Conservation (phyloP, 2,888 invertebrate genomes). For the Oscheius onirici region DNA sequence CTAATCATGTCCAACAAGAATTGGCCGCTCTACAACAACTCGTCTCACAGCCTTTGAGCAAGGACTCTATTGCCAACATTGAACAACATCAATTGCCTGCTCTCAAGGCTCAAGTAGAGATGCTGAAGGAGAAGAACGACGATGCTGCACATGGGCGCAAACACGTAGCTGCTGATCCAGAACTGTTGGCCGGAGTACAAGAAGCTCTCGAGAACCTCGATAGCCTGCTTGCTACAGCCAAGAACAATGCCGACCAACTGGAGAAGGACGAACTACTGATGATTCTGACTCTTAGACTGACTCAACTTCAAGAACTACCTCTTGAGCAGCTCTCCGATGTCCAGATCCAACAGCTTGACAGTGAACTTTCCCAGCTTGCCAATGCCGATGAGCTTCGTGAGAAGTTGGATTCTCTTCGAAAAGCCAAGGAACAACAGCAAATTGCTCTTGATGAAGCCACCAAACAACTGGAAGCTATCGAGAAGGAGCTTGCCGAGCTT, state of each 20-base stretch:
- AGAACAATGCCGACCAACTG: conserved; percentile 38
- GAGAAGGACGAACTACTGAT: conserved; percentile 43
- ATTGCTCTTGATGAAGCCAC: background rate
- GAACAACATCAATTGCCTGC: conserved; percentile 39
- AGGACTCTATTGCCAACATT: background rate
- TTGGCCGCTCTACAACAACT: conserved; percentile 35
- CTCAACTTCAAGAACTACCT: conserved; percentile 41
- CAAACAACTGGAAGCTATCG: conserved; percentile 1
- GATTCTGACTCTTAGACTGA: conserved; percentile 38
- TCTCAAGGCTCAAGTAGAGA: conserved; percentile 43
- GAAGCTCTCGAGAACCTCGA: conserved; percentile 38
- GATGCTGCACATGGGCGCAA: conserved; percentile 39
- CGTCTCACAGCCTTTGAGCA: conserved; percentile 27
- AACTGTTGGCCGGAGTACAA: conserved; percentile 42
- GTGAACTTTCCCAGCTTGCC: conserved; percentile 39
- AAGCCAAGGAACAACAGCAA: conserved; percentile 35
- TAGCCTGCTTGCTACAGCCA: conserved; percentile 38
- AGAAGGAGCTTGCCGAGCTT: conserved; percentile 38
- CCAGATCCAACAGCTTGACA: conserved; percentile 25
- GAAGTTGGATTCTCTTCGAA: conserved; percentile 30
- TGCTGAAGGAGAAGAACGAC: conserved; percentile 41
- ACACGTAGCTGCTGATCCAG: conserved; percentile 39
- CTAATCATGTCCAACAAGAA: conserved; percentile 46
- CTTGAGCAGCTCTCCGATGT: conserved; percentile 26
- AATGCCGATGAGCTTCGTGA: conserved; percentile 39